Percentiles rank a stretch among this genome's conserved stretches.
Evolutionary conservation across 2,888 invertebrate species (phyloP).

Genomic region (Hydrotaea cyrtoneurina): DNA sequence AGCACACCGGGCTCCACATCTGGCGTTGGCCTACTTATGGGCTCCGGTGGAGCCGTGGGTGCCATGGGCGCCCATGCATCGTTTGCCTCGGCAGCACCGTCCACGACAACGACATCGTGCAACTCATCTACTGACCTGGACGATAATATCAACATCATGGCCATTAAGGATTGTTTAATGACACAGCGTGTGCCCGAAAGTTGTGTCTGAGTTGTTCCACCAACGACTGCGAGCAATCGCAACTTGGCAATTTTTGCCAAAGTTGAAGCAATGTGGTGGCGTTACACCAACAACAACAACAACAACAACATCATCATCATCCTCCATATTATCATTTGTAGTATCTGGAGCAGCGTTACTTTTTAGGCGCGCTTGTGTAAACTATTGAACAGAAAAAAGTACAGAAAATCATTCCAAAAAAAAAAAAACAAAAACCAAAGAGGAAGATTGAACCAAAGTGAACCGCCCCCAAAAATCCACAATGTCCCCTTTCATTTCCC

Average conservation of each 20-base stretch:
- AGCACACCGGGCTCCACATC: conserved; percentile 71
- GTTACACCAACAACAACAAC: conserved; percentile 6
- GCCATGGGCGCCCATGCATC: conserved; percentile 50
- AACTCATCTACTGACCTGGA: conserved; percentile 80
- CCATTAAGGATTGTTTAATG: conserved; percentile 93
- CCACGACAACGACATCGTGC: conserved; percentile 77
- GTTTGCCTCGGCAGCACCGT: conserved; percentile 70
- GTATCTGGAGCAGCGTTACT: conserved; percentile 23
- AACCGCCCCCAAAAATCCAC: neutral
- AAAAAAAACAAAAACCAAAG: neutral
- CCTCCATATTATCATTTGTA: neutral
- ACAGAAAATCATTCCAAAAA: conserved; percentile 1
- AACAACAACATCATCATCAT: conserved; percentile 8
- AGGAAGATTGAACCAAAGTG: neutral
- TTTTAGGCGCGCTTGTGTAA: conserved; percentile 52
- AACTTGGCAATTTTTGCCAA: conserved; percentile 49
- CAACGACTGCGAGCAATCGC: conserved; percentile 25
- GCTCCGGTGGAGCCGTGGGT: conserved; percentile 70
- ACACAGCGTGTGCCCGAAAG: conserved; percentile 93
- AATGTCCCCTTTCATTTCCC: neutral
- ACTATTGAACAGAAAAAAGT: conserved; percentile 44
- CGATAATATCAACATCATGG: conserved; percentile 88
- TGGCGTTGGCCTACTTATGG: conserved; percentile 74
- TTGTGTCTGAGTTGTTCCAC: conserved; percentile 85
- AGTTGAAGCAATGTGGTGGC: conserved; percentile 24